Evolutionary conservation across 2,113 vertebrate species (phyloP), one percentile per base, ranked within the genome.

Genomic region (Peromyscus maniculatus): DNA sequence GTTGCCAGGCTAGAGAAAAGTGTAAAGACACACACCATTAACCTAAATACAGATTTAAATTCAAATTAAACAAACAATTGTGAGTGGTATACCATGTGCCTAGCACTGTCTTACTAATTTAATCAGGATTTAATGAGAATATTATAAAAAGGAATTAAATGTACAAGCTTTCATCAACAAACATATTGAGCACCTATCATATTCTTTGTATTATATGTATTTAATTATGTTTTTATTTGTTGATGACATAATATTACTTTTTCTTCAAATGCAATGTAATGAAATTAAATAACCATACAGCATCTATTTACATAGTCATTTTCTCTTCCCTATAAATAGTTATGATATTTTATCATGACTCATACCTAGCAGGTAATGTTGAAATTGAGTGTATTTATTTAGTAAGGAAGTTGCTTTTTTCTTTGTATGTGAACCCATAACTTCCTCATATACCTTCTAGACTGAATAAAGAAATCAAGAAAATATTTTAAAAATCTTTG

Each of bases 41-140:
- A 95, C 67, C 75, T 91, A 96, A 94, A 66, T 55, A 89, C 72
- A 67, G n/a, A 43, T 94, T 96, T 82, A 95, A 92, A 96, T 87
- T 96, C 64, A 74, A 90, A 43, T 87, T 80, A 55, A 62, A 43
- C 46, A 90, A 95, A 95, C 74, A 93, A 57, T 96, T 93, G 79
- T 87, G 11, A 71, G 64, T 87, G 93, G 36, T 92, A 22, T 52
- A 43, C 39, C 52, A 26, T 59, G 69, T 92, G 13, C n/a, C 33
- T 88, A 77, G 49, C 24, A 72, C 8, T 87, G 0, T 55, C 55
- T 79, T 95, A 59, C 24, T 33, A 31, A 93, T 71, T 57, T 79
- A 59, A 75, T 91, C 43, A 89, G 13, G 7, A 21, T 77, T 94
- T 91, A 84, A 93, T 93, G 33, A 96, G 31, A 72, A 46, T 90